These are phyloP conservation scores for Clarias gariepinus DNA, from an alignment of 2,113 vertebrate genomes.

Conservation along the genomic window DNA sequence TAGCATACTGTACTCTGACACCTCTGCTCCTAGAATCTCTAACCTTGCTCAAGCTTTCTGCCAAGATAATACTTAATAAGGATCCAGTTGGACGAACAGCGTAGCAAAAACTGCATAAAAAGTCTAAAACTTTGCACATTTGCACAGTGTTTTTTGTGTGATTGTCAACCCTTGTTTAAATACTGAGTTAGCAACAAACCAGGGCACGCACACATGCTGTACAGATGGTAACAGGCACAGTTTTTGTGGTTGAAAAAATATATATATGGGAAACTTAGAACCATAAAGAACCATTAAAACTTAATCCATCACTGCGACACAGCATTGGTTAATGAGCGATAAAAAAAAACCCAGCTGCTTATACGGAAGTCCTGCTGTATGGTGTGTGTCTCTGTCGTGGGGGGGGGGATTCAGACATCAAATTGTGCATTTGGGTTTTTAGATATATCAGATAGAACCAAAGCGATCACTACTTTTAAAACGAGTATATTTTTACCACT, in stretches of 20 bases:
- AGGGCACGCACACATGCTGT: neutral
- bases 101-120: neutral
- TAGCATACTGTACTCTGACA: neutral
- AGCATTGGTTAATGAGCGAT: too few species aligned
- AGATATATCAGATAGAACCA: too few species aligned
- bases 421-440: too few species aligned
- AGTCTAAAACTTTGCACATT: neutral
- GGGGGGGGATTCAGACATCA: too few species aligned
- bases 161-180: neutral
- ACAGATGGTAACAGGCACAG: neutral
- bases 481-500: too few species aligned
- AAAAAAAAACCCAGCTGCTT: too few species aligned
- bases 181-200: neutral
- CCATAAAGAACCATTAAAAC: too few species aligned
- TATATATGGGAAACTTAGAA: neutral
- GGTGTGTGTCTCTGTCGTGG: too few species aligned
- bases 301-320: too few species aligned
- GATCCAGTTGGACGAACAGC: neutral
- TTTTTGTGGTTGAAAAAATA: neutral
- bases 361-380: too few species aligned
- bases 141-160: neutral
- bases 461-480: too few species aligned
- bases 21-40: neutral
- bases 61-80: neutral
- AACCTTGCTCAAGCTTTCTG: neutral